Percentiles rank a stretch among this genome's conserved stretches.
phyloP scores from a whole-genome alignment of 1,140 invertebrate genomes.

The Meloidogyne hapla region DNA sequence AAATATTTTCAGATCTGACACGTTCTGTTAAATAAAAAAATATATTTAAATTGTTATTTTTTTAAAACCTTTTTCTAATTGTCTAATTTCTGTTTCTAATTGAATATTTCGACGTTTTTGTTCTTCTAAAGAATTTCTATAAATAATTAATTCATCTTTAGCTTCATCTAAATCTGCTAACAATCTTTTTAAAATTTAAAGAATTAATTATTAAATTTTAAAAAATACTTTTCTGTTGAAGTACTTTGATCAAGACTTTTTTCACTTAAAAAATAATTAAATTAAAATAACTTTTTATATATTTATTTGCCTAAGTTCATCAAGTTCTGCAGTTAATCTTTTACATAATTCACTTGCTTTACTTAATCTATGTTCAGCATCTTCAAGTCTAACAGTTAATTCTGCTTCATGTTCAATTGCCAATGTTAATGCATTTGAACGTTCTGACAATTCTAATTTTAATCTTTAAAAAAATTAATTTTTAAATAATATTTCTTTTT shows the following conservation, averaged over 20 bases:
- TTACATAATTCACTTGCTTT: conserved; percentile 20
- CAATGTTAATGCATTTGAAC: background rate
- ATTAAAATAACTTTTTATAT: background rate
- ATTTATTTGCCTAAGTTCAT: conserved; percentile 24
- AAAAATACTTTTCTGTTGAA: conserved; percentile 15
- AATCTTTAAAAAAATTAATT: background rate
- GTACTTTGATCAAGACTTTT: conserved; percentile 23
- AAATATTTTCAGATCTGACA: background rate
- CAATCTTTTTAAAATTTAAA: background rate
- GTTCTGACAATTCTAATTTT: background rate
- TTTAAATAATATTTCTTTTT: background rate
- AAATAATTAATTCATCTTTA: conserved; percentile 3
- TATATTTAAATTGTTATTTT: background rate
- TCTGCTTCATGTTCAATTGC: conserved; percentile 6
- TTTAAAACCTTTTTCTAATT: conserved; percentile 1
- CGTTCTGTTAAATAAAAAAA: background rate
- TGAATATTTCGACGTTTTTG: conserved; percentile 13
- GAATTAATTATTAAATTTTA: background rate
- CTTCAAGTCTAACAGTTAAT: conserved; percentile 8
- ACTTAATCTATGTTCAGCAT: conserved; percentile 16
- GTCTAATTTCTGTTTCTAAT: conserved; percentile 14
- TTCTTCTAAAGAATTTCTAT: conserved; percentile 3
- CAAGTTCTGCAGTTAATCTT: conserved; percentile 24
- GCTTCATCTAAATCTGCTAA: conserved; percentile 11
- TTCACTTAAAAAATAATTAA: conserved; percentile 14